These are phyloP conservation scores for Heliothis virescens DNA, from an alignment of 1,140 invertebrate species.

Conservation along the genomic window DNA sequence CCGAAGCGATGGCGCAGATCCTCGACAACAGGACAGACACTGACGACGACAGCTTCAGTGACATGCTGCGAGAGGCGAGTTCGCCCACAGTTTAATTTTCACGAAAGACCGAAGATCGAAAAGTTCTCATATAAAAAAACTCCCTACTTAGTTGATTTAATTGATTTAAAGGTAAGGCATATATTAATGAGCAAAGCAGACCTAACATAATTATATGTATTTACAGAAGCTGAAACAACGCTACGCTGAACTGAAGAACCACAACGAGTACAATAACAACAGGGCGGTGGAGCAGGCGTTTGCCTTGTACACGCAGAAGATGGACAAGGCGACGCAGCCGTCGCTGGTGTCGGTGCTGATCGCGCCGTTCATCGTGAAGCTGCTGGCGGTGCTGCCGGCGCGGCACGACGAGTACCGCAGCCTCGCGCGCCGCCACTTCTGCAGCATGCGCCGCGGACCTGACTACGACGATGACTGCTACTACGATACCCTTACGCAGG, in stretches of 20 bases:
- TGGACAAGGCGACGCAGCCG: slow-evolving; percentile 24
- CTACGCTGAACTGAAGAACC: slow-evolving; percentile 5
- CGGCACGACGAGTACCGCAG: not conserved
- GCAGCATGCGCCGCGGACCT: not conserved
- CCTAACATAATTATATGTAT: not conserved
- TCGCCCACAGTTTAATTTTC: not conserved
- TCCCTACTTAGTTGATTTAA: too few relatives aligned
- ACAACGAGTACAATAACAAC: slow-evolving; percentile 30
- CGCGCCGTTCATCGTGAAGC: slow-evolving; percentile 23
- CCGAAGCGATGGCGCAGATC: not conserved
- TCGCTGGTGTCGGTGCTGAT: slow-evolving; percentile 22
- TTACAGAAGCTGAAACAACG: slow-evolving; percentile 19
- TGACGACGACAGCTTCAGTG: slow-evolving; percentile 8
- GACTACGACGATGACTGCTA: not conserved
- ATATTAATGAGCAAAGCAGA: too few relatives aligned
- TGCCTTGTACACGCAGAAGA: not conserved
- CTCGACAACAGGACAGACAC: not conserved
- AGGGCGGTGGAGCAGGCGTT: not conserved
- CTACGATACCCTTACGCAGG: not conserved
- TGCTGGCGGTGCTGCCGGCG: not conserved
- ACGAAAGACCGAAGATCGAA: too few relatives aligned
- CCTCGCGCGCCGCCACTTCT: not conserved
- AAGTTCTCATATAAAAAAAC: too few relatives aligned
- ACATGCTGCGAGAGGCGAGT: slow-evolving; percentile 28
- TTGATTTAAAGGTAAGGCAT: too few relatives aligned